Conservation (phyloP, 64 coral and sea anemone genomes). For the Montipora cactus region DNA sequence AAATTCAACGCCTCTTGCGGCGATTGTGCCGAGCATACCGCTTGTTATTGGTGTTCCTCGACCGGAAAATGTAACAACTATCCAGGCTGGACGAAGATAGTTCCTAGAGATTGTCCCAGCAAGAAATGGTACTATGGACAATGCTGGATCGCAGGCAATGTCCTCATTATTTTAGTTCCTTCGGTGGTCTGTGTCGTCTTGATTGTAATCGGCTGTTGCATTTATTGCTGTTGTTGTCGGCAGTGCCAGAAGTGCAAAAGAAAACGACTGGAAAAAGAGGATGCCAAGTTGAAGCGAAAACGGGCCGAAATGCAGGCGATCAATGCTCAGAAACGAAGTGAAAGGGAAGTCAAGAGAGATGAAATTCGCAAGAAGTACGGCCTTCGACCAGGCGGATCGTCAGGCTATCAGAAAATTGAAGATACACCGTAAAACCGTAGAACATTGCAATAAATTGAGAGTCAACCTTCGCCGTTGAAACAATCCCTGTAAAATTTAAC, state of each 20-base stretch:
- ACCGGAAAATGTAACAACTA: constrained; percentile 57
- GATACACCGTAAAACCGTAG: constrained; percentile 29
- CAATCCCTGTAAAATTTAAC: no score
- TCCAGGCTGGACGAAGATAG: constrained; percentile 91
- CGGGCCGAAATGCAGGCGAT: constrained; percentile 79
- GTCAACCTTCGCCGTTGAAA: no score
- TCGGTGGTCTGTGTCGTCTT: constrained; percentile 64
- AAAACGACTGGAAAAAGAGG: constrained; percentile 92
- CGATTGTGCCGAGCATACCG: constrained; percentile 62
- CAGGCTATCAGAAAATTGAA: constrained; percentile 78
- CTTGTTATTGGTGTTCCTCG: constrained; percentile 82
- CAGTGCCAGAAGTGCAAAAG: constrained; percentile 73
- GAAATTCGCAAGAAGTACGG: constrained; percentile 95
- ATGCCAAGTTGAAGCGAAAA: constrained; percentile 87
- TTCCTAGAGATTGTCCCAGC: constrained; percentile 84
- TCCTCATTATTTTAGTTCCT: constrained; percentile 83
- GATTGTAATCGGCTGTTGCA: constrained; percentile 79
- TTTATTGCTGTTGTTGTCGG: constrained; percentile 94
- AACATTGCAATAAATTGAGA: no score
- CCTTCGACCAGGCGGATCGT: constrained; percentile 62
- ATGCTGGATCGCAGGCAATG: constrained; percentile 68
- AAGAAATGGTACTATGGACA: constrained; percentile 88
- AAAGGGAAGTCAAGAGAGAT: constrained; percentile 77
- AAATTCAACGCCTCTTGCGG: constrained; percentile 80
- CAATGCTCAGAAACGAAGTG: constrained; percentile 79